phyloP scores from a whole-genome alignment of 2,797 vertebrate genomes.

The Allenopithecus nigroviridis region DNA sequence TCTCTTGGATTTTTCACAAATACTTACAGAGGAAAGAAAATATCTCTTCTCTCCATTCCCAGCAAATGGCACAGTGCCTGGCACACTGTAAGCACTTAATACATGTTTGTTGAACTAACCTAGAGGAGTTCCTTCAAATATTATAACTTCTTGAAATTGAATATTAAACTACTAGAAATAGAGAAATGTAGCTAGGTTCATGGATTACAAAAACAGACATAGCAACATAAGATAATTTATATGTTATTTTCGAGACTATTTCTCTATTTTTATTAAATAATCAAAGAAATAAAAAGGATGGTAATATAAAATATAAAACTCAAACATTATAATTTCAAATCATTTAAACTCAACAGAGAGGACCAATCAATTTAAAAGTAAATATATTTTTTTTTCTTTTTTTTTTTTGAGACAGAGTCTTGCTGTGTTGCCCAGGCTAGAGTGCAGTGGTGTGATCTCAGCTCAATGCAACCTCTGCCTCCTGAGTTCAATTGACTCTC shows the following conservation, averaged over 20 bases:
- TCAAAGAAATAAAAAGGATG: background rate
- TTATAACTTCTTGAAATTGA: background rate
- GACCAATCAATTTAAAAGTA: background rate
- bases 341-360: background rate
- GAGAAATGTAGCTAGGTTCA: background rate
- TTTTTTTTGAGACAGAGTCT: no score
- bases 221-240: conserved; percentile 4
- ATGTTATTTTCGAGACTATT: background rate
- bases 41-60: background rate
- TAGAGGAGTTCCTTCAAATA: background rate
- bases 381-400: background rate
- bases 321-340: background rate
- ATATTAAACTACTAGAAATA: background rate
- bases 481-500: no score
- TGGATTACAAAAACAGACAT: background rate
- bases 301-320: background rate
- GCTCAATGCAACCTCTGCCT: no score
- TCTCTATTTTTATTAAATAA: conserved; percentile 14
- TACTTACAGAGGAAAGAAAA: background rate
- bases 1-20: background rate
- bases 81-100: background rate
- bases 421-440: no score
- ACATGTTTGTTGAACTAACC: background rate
- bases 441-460: no score
- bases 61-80: background rate